Evolutionary conservation across 2,888 invertebrate genomes (phyloP), one percentile per base, ranked within the genome.

Genomic region (Allygus modestus): DNA sequence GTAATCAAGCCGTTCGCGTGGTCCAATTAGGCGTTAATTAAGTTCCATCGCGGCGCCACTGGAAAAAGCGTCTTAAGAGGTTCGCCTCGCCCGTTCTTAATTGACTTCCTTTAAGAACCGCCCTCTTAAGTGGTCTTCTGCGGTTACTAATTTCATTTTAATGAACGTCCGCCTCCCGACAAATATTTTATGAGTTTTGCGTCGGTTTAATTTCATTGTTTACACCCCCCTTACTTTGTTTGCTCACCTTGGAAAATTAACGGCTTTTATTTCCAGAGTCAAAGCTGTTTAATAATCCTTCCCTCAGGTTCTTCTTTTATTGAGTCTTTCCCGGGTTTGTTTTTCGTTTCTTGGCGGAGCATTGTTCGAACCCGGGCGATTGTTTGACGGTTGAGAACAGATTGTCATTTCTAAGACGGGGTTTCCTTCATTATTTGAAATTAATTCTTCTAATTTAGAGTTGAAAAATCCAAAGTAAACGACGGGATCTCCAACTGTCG

Each of bases 141-240:
- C 81, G 81, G 84, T 81, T 84, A 84, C 84, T 84, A 84, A 84
- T 84, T 84, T 84, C 54, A 71, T 84, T 84, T 84, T 84, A 84
- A 84, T 81, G 84, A 84, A 69, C 26, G 82, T 43, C 58, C 75
- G 46, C 46, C 46, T 41, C 23, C 0, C n/a, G 26, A 41, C 5
- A 41, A 1, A 41, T 73, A 31, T 69, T 33, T 31, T 23, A 73
- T n/a, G 73, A 37, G 73, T 37, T 73, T 73, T 20, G 41, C 73
- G 43, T 26, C 75, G 28, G 73, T 43, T 46, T 77, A 77, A 77
- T 46, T 28, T 46, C 75, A 82, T 73, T 82, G 82, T 82, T 82
- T 82, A 73, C 82, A 41, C 43, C 46, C 54, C 31, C 33, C 41
- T n/a, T 11, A n/a, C 41, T 65, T 82, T 61, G 82, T 82, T 82